These are phyloP conservation scores for Lucinisca nassula DNA, from an alignment of 2,888 invertebrate species.

Conservation along the genomic window DNA sequence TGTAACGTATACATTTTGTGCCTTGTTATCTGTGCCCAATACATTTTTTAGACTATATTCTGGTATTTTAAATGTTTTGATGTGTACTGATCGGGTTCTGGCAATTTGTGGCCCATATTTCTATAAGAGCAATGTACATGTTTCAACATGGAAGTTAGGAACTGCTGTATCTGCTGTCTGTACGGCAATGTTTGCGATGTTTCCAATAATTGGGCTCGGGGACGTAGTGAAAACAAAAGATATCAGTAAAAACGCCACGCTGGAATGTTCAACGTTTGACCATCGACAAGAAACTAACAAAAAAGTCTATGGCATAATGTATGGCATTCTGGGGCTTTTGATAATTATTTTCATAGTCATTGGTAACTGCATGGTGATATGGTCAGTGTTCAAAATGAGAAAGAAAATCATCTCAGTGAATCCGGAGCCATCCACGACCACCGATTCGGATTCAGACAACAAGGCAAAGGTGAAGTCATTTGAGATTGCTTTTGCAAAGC, in stretches of 20 bases:
- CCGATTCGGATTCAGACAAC: background rate
- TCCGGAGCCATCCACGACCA: background rate
- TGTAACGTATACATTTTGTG: conserved; percentile 44
- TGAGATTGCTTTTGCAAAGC: conserved; percentile 64
- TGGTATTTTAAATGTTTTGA: conserved; percentile 53
- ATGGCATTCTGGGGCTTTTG: conserved; percentile 35
- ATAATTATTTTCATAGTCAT: conserved; percentile 33
- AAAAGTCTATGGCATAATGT: conserved; percentile 44
- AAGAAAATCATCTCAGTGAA: conserved; percentile 27
- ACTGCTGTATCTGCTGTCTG: conserved; percentile 36
- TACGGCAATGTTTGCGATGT: conserved; percentile 29
- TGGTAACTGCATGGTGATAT: conserved; percentile 45
- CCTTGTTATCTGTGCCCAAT: conserved; percentile 38
- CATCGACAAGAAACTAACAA: conserved; percentile 12
- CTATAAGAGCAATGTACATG: conserved; percentile 48
- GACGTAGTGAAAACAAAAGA: conserved; percentile 16
- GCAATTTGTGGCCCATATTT: conserved; percentile 57
- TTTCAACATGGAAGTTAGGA: conserved; percentile 46
- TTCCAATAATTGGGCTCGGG: conserved; percentile 61
- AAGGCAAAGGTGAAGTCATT: conserved; percentile 44
- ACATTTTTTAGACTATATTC: conserved; percentile 47
- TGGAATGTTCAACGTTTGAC: conserved; percentile 40
- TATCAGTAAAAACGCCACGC: background rate
- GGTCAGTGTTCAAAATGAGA: conserved; percentile 45
- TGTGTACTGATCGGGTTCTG: conserved; percentile 57